phyloP scores from a whole-genome alignment of 2,113 vertebrate species.

The Poicephalus meyeri region DNA sequence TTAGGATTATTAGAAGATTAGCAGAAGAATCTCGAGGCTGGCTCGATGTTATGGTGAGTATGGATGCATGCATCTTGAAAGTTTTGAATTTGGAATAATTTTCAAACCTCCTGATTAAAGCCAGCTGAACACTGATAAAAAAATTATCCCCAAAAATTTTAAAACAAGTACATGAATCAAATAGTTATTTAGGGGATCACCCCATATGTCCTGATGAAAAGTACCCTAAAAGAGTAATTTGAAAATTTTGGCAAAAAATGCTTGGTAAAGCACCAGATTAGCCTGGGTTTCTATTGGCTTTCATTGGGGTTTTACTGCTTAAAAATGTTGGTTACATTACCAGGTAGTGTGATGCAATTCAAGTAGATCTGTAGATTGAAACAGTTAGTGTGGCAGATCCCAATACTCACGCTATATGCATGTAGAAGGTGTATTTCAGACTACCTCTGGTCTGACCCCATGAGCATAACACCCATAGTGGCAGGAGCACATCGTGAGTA shows the following conservation, averaged over 20 bases:
- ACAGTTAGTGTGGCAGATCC: neutral
- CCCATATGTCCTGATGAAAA: neutral
- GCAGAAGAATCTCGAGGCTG: neutral
- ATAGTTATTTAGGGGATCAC: neutral
- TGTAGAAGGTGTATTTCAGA: neutral
- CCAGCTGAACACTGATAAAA: neutral
- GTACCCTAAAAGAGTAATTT: neutral
- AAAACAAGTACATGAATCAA: neutral
- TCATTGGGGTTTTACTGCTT: neutral
- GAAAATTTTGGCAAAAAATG: neutral
- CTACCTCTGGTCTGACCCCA: neutral
- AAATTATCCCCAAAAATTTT: neutral
- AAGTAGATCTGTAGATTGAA: neutral
- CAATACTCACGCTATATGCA: accelerated
- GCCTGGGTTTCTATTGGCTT: neutral
- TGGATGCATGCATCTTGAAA: neutral
- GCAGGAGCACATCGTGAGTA: neutral
- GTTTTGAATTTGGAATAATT: neutral
- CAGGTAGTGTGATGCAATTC: neutral
- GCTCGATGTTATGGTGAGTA: neutral
- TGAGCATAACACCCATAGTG: neutral
- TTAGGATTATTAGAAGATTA: slow-evolving; percentile 19
- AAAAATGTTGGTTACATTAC: neutral
- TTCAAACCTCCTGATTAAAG: neutral
- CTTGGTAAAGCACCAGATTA: neutral